Evolutionary conservation across 2,888 invertebrate species (phyloP), one percentile per base, ranked within the genome.

Genomic region (Cryptocephalus moraei): DNA sequence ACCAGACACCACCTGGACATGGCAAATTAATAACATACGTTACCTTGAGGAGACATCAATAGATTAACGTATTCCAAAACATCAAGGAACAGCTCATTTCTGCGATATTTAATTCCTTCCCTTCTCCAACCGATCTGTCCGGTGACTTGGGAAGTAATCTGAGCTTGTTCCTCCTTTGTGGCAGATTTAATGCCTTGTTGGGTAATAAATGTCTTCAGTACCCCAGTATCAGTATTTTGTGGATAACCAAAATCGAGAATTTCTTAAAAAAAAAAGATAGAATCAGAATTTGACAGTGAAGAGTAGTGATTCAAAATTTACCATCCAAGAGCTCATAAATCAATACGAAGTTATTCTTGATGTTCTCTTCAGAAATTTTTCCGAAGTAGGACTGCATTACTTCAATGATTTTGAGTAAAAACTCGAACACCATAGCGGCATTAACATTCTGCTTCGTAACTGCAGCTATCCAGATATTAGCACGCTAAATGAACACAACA

Each of bases 381-480:
- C 97, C 99, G 69, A 99, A 99, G 72, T 99, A 99, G 0, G 95
- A 93, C 72, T 96, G 95, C 99, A 99, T 99, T 45, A 99, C 95
- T 65, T 91, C 91, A 51, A 91, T 96, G 68, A 99, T 95, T 73
- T 97, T 96, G 46, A 95, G 80, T 40, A 99, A 78, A 71, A 99
- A 97, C 74, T 99, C 97, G 69, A 99, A 97, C 36, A 97, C 99
- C 97, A 99, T 97, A 0, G 96, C 95, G 10, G 99, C 99, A 65
- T 99, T 99, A 47, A 99, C 96, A 86, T 99, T 99, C 74, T 99
- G 97, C 73, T 96, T 95, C 22, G 99, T 97, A n/a, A 99, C 99
- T 0, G 97, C 99, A 39, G 97, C 97, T 58, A 99, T 75, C 99
- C 99, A 99, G 62, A 99, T 96, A 69, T 99, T 99, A 9, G 96